A percentile compares a stretch with the other conserved stretches of the same genome.
Conservation (phyloP, 2,113 vertebrate species). For the Toxotes chatareus region DNA sequence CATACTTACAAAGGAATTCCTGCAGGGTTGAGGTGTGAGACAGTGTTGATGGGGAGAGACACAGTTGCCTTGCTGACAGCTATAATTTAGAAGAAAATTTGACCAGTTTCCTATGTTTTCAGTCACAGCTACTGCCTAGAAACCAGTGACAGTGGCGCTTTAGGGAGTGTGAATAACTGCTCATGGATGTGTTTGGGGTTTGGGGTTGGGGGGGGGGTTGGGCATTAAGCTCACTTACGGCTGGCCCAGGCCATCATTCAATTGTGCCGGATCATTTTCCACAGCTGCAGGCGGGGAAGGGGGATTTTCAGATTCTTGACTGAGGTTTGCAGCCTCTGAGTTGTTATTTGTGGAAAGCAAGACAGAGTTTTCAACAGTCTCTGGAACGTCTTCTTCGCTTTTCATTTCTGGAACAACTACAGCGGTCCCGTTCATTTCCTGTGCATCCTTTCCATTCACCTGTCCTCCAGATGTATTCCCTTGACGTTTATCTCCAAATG, state of each 20-base stretch:
- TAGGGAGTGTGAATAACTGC: too few relatives aligned
- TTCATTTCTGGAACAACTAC: neutral
- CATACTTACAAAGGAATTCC: neutral
- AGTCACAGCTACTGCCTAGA: neutral
- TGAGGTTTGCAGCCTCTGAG: neutral
- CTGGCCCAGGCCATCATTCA: constrained; percentile 6
- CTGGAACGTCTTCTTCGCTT: neutral
- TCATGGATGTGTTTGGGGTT: too few relatives aligned
- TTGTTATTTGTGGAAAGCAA: neutral
- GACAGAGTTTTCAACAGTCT: neutral
- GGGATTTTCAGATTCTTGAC: neutral
- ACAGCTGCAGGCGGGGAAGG: neutral
- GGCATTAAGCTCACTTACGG: neutral
- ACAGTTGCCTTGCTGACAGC: too few relatives aligned
- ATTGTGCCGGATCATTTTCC: neutral
- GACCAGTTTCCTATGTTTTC: constrained; percentile 4
- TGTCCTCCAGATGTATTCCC: constrained; percentile 44
- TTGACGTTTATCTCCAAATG: constrained; percentile 56
- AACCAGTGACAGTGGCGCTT: neutral
- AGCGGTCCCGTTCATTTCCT: constrained; percentile 31
- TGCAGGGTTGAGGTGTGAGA: neutral
- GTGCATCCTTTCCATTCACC: neutral
- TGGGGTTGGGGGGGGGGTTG: neutral
- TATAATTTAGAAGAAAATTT: neutral
- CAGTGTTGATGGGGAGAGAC: too few relatives aligned